Evolutionary conservation across 2,888 invertebrate species (phyloP).

Genomic region (Autographa gamma): DNA sequence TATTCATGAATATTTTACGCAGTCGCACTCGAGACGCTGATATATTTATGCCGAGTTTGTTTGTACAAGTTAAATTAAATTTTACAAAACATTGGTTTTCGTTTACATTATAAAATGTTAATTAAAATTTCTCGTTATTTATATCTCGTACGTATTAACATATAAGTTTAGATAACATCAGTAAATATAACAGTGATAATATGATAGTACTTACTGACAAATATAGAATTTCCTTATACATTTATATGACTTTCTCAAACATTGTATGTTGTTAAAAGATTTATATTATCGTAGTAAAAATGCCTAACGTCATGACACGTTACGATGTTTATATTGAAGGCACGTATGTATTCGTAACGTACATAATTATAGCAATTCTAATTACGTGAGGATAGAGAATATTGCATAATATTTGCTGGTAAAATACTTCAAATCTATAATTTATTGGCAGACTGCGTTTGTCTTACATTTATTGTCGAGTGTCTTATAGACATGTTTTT

Average conservation of each 20-base stretch:
- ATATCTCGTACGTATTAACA: not conserved
- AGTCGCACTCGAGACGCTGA: not conserved
- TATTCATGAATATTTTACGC: constrained; percentile 4
- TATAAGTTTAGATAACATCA: not conserved
- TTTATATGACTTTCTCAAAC: constrained; percentile 3
- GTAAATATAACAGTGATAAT: not conserved
- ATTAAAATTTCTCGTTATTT: not conserved
- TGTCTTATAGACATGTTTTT: too few relatives aligned
- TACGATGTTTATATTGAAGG: not conserved
- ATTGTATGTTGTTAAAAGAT: not conserved
- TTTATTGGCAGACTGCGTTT: too few relatives aligned
- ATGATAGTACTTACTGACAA: not conserved
- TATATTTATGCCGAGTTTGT: not conserved
- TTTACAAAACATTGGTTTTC: not conserved
- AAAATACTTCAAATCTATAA: too few relatives aligned
- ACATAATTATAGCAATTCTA: not conserved
- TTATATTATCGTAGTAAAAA: not conserved
- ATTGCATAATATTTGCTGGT: not conserved
- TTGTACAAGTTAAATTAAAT: not conserved
- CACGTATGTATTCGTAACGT: not conserved
- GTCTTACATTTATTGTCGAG: too few relatives aligned
- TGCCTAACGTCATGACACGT: not conserved
- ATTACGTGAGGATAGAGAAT: not conserved
- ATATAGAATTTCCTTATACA: not conserved
- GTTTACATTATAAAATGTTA: not conserved